Conservation (phyloP, 2,888 invertebrate genomes). For the Caenorhabditis afra region DNA sequence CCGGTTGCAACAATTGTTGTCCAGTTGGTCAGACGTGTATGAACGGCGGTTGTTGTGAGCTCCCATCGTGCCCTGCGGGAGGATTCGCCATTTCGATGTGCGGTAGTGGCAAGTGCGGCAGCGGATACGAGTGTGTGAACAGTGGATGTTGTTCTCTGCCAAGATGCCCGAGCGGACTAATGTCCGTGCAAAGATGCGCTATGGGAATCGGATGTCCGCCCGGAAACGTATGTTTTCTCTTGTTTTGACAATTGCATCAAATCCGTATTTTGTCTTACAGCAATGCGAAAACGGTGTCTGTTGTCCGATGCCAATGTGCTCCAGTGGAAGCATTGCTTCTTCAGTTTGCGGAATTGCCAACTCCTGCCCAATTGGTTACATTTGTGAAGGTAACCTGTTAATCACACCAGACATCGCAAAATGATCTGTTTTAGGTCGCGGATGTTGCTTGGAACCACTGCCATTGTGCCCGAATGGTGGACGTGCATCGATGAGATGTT, state of each 20-base stretch:
- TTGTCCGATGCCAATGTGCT: conserved; percentile 76
- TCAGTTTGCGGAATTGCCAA: conserved; percentile 77
- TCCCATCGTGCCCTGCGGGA: conserved; percentile 71
- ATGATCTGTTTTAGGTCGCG: conserved; percentile 62
- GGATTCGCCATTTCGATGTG: conserved; percentile 64
- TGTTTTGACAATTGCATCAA: too few species aligned
- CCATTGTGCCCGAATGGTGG: conserved; percentile 79
- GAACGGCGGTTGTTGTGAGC: conserved; percentile 74
- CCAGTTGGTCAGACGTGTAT: conserved; percentile 65
- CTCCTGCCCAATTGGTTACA: conserved; percentile 75
- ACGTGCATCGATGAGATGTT: conserved; percentile 72
- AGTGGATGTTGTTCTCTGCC: conserved; percentile 77
- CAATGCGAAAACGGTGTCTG: conserved; percentile 78
- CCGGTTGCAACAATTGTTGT: conserved; percentile 66
- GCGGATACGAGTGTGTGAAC: conserved; percentile 72
- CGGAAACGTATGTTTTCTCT: conserved; percentile 63
- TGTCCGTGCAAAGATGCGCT: conserved; percentile 72
- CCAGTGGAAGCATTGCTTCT: conserved; percentile 71
- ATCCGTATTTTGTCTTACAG: conserved; percentile 56
- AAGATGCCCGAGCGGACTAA: conserved; percentile 72
- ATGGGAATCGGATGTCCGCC: conserved; percentile 70
- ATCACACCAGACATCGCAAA: background rate
- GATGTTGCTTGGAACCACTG: conserved; percentile 79
- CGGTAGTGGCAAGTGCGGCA: conserved; percentile 61
- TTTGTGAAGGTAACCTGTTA: conserved; percentile 71